These are phyloP conservation scores for Cuniculus paca DNA, from an alignment of 2,797 vertebrate species.

Conservation along the genomic window DNA sequence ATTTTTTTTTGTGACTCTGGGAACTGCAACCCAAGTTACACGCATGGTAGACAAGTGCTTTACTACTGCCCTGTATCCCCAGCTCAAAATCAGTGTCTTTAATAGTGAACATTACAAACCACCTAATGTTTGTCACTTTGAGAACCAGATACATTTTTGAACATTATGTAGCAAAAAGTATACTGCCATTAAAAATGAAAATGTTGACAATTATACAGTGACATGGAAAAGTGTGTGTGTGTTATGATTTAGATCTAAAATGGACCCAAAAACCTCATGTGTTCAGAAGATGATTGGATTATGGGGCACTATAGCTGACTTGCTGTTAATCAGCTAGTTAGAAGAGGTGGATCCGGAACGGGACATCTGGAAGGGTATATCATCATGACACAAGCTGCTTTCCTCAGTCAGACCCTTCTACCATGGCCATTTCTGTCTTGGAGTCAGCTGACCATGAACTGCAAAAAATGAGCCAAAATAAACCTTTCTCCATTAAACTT, in stretches of 20 bases:
- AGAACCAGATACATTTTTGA: not conserved
- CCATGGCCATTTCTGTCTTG: not conserved
- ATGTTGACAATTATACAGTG: not conserved
- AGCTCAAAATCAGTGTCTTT: not conserved
- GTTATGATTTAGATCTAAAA: not conserved
- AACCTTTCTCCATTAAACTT: not conserved
- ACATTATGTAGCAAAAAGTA: not conserved
- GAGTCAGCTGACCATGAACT: not conserved
- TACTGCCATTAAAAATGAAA: not conserved
- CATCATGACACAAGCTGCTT: not conserved
- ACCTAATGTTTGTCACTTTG: not conserved
- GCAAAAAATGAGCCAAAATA: not conserved
- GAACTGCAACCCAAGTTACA: not conserved
- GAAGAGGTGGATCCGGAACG: not conserved
- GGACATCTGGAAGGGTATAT: not conserved
- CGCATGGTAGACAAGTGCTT: not conserved
- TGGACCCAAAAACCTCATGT: not conserved
- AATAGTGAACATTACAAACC: not conserved
- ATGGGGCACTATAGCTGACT: not conserved
- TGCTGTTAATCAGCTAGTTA: not conserved
- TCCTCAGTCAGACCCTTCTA: not conserved
- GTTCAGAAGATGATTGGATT: not conserved
- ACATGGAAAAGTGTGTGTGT: not conserved
- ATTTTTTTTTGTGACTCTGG: not conserved
- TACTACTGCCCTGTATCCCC: not conserved